A percentile compares a stretch with the other conserved stretches of the same genome.
These are phyloP conservation scores for Ailuropoda melanoleuca DNA, from an alignment of 2,113 vertebrate species.

Conservation along the genomic window DNA sequence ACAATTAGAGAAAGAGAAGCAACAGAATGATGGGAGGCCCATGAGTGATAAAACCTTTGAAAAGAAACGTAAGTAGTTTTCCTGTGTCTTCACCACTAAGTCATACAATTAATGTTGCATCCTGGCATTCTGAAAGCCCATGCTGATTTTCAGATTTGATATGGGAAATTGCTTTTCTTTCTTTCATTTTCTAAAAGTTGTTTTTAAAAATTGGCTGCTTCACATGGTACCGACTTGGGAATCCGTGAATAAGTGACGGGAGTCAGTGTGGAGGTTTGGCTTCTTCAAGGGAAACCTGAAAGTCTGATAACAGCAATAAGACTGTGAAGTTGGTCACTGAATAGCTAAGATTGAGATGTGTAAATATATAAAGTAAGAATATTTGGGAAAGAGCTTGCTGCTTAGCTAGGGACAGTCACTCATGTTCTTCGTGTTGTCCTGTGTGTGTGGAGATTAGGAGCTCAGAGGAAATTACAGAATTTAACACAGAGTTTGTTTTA, in stretches of 20 bases:
- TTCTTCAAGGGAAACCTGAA: not conserved
- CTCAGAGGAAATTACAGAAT: not conserved
- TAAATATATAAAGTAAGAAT: not conserved
- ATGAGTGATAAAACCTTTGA: constrained; percentile 87
- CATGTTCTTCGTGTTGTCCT: not conserved
- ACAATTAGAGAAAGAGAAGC: constrained; percentile 90
- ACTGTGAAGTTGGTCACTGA: not conserved
- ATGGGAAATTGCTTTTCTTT: not conserved
- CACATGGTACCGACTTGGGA: not conserved
- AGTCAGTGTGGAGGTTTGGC: not conserved
- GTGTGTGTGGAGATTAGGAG: not conserved
- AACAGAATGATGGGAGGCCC: constrained; percentile 87
- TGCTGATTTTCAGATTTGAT: not conserved
- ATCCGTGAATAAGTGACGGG: not conserved
- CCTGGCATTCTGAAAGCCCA: not conserved
- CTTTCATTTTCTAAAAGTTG: not conserved
- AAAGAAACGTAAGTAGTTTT: constrained; percentile 89
- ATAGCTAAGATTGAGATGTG: not conserved
- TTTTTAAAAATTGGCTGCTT: constrained; percentile 24
- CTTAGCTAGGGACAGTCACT: not conserved
- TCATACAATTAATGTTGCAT: not conserved
- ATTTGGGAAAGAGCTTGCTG: not conserved
- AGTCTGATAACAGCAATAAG: not conserved
- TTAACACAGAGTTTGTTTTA: constrained; percentile 81
- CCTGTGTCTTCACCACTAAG: not conserved